A percentile compares a stretch with the other conserved stretches of the same genome.
These are phyloP conservation scores for Drosophila subquinaria DNA, from an alignment of 2,888 invertebrate genomes.

Conservation along the genomic window DNA sequence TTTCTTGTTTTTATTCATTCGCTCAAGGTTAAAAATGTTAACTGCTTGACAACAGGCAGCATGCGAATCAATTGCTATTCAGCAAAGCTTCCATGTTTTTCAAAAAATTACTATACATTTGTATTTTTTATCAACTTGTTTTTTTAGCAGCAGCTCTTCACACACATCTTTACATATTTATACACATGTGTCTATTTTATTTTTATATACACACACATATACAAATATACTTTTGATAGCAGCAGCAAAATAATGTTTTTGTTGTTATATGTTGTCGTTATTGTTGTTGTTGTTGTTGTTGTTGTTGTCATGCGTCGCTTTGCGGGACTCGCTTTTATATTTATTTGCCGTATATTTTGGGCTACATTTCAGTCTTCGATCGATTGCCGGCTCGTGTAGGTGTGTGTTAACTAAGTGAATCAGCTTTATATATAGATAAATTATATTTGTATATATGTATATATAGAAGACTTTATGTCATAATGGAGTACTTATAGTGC, in stretches of 20 bases:
- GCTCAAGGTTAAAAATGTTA: constrained; percentile 45
- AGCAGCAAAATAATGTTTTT: constrained; percentile 47
- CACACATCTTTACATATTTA: constrained; percentile 16
- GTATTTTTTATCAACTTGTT: constrained; percentile 66
- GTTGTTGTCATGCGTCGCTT: constrained; percentile 54
- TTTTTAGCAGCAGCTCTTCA: constrained; percentile 39
- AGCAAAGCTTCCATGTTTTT: constrained; percentile 41
- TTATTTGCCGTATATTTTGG: constrained; percentile 50
- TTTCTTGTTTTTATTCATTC: constrained; percentile 19
- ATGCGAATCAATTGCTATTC: background rate
- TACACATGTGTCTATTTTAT: constrained; percentile 69
- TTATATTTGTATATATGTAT: constrained; percentile 7
- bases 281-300: constrained; percentile 43
- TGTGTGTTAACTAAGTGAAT: constrained; percentile 50
- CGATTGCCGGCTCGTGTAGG: constrained; percentile 71
- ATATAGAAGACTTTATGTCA: background rate
- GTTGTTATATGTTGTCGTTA: constrained; percentile 47
- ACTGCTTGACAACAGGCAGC: constrained; percentile 45
- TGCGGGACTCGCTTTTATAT: constrained; percentile 21
- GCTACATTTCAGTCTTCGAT: constrained; percentile 63
- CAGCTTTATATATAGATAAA: constrained; percentile 12
- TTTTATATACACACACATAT: constrained; percentile 47
- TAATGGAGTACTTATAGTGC: background rate
- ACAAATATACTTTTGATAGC: constrained; percentile 57
- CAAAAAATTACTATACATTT: constrained; percentile 27